Evolutionary conservation across 2,113 vertebrate genomes (phyloP).

Genomic region (Tychaedon coryphoeus): DNA sequence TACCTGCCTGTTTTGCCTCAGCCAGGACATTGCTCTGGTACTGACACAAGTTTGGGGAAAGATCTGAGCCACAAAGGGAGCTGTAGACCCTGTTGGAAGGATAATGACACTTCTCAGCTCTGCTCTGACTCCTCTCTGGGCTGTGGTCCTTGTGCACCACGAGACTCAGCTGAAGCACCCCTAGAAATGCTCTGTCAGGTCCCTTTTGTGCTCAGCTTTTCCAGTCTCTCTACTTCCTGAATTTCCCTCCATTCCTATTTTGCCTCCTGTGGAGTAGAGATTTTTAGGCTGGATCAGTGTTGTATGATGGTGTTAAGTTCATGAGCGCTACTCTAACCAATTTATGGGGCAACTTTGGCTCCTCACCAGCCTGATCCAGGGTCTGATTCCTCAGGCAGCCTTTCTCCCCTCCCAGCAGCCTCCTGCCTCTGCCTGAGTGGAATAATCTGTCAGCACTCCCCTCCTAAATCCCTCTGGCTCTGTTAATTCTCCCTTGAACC

Average conservation of each 20-base stretch:
- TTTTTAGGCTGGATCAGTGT: background rate
- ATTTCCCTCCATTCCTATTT: background rate
- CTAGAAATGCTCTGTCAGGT: background rate
- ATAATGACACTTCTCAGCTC: background rate
- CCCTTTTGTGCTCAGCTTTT: background rate
- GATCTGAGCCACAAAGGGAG: background rate
- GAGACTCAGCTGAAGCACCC: background rate
- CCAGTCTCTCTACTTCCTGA: background rate
- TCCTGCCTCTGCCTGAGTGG: background rate
- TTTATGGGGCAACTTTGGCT: background rate
- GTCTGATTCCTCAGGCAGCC: background rate
- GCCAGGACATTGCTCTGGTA: background rate
- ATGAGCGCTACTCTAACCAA: background rate
- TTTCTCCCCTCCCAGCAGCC: background rate
- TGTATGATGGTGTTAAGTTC: background rate
- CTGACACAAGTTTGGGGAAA: background rate
- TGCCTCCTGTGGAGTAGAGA: accelerated
- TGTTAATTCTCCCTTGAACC: background rate
- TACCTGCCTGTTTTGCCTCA: background rate
- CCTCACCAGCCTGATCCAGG: background rate
- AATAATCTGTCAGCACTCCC: background rate
- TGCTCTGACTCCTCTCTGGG: background rate
- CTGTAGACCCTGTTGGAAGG: background rate
- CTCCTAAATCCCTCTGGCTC: background rate
- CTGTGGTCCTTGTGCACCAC: background rate